Conservation (phyloP, 1,140 invertebrate species). For the Heliconius hermathena region DNA sequence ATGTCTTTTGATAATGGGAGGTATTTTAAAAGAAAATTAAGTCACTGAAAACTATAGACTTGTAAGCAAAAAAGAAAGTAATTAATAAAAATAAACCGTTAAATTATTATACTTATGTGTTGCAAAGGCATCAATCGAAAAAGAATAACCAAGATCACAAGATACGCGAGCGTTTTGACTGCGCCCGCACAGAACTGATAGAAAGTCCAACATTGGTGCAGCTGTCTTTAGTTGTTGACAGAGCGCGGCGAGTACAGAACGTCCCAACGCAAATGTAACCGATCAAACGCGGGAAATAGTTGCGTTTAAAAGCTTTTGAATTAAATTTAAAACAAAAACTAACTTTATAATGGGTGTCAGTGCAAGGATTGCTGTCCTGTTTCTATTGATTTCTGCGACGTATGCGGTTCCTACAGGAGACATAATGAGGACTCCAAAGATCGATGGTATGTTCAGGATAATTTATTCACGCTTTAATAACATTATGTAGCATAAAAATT, state of each 20-base stretch:
- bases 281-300: conserved; percentile 71
- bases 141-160: conserved; percentile 4
- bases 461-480: not conserved
- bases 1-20: not conserved
- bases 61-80: not conserved
- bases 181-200: conserved; percentile 66
- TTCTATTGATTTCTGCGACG: conserved; percentile 64
- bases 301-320: conserved; percentile 51
- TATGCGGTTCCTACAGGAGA: conserved; percentile 63
- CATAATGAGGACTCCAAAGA: conserved; percentile 48
- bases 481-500: not conserved
- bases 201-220: conserved; percentile 62
- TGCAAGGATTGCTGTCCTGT: conserved; percentile 64
- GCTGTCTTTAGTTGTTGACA: conserved; percentile 59
- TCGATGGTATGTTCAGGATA: conserved; percentile 51
- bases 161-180: conserved; percentile 31
- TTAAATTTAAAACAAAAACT: conserved; percentile 25
- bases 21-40: not conserved
- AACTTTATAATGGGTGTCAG: conserved; percentile 69
- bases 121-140: not conserved
- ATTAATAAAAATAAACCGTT: not conserved
- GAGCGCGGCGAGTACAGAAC: conserved; percentile 43
- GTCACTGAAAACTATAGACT: not conserved
- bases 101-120: not conserved
- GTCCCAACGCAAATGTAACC: conserved; percentile 72